Conservation (phyloP, 64 coral and sea anemone species). For the Montipora foliosa region DNA sequence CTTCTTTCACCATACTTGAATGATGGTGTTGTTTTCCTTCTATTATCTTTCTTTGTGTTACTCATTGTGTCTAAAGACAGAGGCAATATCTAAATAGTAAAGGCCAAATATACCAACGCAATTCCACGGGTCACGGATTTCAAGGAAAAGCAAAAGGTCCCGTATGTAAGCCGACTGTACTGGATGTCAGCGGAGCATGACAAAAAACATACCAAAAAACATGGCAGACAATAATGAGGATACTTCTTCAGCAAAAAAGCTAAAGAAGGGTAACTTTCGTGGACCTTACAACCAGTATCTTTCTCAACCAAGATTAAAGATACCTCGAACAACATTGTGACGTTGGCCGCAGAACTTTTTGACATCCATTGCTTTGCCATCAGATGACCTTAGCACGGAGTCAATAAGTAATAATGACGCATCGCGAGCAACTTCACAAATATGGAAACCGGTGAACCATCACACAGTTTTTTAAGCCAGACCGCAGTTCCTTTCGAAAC, state of each 20-base stretch:
- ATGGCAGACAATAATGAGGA: slow-evolving; percentile 1
- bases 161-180: background rate
- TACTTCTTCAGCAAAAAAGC: slow-evolving; percentile 35
- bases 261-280: background rate
- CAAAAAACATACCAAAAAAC: background rate
- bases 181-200: background rate
- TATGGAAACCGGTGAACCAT: no score
- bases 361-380: no score
- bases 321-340: slow-evolving; percentile 42
- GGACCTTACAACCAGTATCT: slow-evolving; percentile 73
- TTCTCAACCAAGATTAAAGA: slow-evolving; percentile 48
- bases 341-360: slow-evolving; percentile 24
- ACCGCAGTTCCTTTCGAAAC: no score
- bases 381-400: no score
- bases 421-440: no score
- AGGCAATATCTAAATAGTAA: background rate
- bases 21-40: slow-evolving; percentile 33
- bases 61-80: slow-evolving; percentile 18
- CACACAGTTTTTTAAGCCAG: no score
- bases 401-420: no score
- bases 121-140: background rate
- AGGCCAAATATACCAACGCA: background rate
- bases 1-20: slow-evolving; percentile 9
- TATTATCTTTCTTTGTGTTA: background rate
- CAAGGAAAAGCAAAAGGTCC: background rate